phyloP scores from a whole-genome alignment of 2,888 invertebrate genomes.

The Corbicula japonica region DNA sequence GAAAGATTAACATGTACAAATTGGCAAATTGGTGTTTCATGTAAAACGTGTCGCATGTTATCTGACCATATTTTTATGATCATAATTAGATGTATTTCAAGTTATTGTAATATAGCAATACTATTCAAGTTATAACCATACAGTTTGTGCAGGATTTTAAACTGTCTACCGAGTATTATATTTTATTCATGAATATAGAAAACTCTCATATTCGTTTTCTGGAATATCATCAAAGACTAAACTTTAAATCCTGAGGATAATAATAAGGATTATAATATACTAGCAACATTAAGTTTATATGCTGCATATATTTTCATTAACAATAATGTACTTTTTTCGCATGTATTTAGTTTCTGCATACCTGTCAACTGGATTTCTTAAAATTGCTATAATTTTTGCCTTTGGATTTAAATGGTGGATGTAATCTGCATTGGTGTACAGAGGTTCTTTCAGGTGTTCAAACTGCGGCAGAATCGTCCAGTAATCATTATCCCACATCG shows the following conservation, averaged over 20 bases:
- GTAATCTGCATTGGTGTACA: conserved; percentile 67
- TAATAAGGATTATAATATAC: no score
- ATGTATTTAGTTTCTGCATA: conserved; percentile 19
- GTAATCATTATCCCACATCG: conserved; percentile 59
- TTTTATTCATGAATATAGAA: neutral
- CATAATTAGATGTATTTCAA: no score
- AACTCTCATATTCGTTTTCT: neutral
- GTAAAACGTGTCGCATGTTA: no score
- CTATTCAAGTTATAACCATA: no score
- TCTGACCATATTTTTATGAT: no score
- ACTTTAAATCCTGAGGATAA: no score
- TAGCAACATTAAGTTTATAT: neutral
- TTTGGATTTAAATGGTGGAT: conserved; percentile 68
- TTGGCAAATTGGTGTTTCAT: no score
- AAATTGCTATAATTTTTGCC: conserved; percentile 64
- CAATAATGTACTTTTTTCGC: neutral
- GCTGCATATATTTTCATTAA: neutral
- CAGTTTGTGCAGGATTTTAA: no score
- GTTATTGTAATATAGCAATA: no score
- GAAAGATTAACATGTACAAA: no score
- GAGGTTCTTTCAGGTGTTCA: conserved; percentile 55
- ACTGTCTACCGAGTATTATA: no score
- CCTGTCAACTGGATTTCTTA: conserved; percentile 72
- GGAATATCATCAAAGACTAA: neutral
- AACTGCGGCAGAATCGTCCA: conserved; percentile 36